phyloP scores from a whole-genome alignment of 2,888 invertebrate genomes.

The Drosophila ezoana region DNA sequence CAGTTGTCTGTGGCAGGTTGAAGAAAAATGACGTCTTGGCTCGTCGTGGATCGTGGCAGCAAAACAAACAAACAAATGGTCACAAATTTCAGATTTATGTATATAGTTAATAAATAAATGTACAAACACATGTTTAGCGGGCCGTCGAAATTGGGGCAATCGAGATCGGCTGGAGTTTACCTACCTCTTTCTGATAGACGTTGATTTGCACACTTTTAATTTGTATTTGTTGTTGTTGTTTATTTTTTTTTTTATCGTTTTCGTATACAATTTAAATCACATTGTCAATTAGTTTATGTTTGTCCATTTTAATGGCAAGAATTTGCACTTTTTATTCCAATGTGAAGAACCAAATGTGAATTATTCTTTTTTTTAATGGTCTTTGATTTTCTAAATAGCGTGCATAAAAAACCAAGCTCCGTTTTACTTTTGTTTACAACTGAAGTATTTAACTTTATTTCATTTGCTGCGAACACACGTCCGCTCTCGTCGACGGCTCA shows the following conservation, averaged over 20 bases:
- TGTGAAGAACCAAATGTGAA: slow-evolving; percentile 4
- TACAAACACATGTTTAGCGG: not conserved
- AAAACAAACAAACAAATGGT: slow-evolving; percentile 17
- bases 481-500: not conserved
- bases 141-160: slow-evolving; percentile 27
- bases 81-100: slow-evolving; percentile 6
- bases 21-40: slow-evolving; percentile 42
- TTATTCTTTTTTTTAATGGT: slow-evolving; percentile 2
- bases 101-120: not conserved
- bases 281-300: slow-evolving; percentile 65
- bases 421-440: slow-evolving; percentile 20
- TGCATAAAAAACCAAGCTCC: slow-evolving; percentile 9
- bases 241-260: slow-evolving; percentile 2
- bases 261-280: slow-evolving; percentile 38
- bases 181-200: slow-evolving; percentile 45
- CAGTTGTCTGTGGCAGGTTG: not conserved
- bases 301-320: slow-evolving; percentile 60
- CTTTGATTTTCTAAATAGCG: slow-evolving; percentile 13
- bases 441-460: not conserved
- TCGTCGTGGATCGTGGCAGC: slow-evolving; percentile 7
- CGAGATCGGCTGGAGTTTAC: slow-evolving; percentile 27
- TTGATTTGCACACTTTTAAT: slow-evolving; percentile 21
- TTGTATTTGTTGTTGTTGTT: slow-evolving; percentile 4
- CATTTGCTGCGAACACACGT: slow-evolving; percentile 27
- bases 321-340: slow-evolving; percentile 15